Evolutionary conservation across 2,113 vertebrate genomes (phyloP).

Genomic region (Bostrychus sinensis): DNA sequence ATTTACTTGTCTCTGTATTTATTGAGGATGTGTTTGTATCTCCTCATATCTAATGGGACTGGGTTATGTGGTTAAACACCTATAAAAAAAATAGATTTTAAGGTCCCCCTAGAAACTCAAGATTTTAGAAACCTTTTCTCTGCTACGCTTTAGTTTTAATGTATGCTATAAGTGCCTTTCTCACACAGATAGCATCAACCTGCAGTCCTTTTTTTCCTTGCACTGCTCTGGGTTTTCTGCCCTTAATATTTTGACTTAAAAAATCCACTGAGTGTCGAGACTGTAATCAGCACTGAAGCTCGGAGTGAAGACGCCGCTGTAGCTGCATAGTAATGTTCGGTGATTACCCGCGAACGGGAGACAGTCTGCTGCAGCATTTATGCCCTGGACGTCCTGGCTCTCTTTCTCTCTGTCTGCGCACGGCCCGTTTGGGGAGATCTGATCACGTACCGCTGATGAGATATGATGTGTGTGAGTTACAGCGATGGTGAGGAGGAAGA

Average conservation of each 20-base stretch:
- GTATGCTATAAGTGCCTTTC: constrained; percentile 1
- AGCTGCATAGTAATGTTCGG: constrained; percentile 44
- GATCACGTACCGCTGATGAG: constrained; percentile 43
- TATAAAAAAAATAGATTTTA: too few species aligned
- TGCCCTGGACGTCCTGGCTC: constrained; percentile 23
- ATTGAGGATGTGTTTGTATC: too few species aligned
- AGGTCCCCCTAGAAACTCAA: neutral
- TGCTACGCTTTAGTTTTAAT: neutral
- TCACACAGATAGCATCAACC: neutral
- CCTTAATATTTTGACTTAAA: neutral
- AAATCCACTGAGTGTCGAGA: neutral
- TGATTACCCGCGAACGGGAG: constrained; percentile 43
- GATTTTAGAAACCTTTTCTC: neutral
- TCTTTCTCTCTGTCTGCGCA: constrained; percentile 15
- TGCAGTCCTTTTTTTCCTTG: neutral
- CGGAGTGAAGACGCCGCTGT: constrained; percentile 9
- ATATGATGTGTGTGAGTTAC: constrained; percentile 21
- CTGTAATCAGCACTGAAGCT: constrained; percentile 14
- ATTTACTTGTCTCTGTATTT: too few species aligned
- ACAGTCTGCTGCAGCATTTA: constrained; percentile 50
- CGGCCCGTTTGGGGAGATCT: constrained; percentile 28
- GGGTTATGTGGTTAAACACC: too few species aligned
- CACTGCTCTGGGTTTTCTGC: neutral
- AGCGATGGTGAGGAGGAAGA: constrained; percentile 50
- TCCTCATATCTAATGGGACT: too few species aligned